These are phyloP conservation scores for Dallia pectoralis DNA, from an alignment of 2,797 vertebrate species.

Conservation along the genomic window DNA sequence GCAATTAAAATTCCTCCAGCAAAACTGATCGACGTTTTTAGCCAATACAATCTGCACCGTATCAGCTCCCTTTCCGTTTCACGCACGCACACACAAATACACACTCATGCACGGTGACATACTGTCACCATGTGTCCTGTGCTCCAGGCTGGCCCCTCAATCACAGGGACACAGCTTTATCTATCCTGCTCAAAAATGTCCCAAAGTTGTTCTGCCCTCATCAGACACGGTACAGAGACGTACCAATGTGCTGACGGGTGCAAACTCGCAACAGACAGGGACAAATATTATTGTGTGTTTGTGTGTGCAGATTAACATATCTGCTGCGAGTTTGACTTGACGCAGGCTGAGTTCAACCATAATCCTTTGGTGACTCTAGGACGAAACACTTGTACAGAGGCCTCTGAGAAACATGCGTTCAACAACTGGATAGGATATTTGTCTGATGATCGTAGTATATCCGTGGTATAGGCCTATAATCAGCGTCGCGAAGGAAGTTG, in stretches of 20 bases:
- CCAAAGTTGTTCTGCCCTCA: slow-evolving; percentile 28
- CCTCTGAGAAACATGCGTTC: too few species aligned
- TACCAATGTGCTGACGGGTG: not conserved
- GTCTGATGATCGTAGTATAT: slow-evolving; percentile 34
- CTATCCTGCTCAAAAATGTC: not conserved
- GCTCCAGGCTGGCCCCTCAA: slow-evolving; percentile 8
- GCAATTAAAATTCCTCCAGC: slow-evolving; percentile 77
- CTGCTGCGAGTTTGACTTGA: not conserved
- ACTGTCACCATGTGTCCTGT: slow-evolving; percentile 29
- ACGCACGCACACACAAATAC: not conserved
- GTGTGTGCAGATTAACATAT: not conserved
- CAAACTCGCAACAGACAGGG: not conserved
- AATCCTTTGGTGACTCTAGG: not conserved
- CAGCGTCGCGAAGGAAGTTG: slow-evolving; percentile 33
- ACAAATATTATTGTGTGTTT: not conserved
- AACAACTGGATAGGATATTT: slow-evolving; percentile 19
- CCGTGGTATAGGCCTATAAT: slow-evolving; percentile 44
- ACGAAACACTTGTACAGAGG: too few species aligned
- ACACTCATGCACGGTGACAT: not conserved
- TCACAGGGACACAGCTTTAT: not conserved
- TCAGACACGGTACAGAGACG: slow-evolving; percentile 44
- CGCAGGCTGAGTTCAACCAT: not conserved
- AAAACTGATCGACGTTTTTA: slow-evolving; percentile 69
- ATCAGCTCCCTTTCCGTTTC: slow-evolving; percentile 67
- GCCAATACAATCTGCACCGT: slow-evolving; percentile 65